Percentiles rank a stretch among this genome's conserved stretches.
Conservation (phyloP, 2,113 vertebrate species). For the Pionites leucogaster region DNA sequence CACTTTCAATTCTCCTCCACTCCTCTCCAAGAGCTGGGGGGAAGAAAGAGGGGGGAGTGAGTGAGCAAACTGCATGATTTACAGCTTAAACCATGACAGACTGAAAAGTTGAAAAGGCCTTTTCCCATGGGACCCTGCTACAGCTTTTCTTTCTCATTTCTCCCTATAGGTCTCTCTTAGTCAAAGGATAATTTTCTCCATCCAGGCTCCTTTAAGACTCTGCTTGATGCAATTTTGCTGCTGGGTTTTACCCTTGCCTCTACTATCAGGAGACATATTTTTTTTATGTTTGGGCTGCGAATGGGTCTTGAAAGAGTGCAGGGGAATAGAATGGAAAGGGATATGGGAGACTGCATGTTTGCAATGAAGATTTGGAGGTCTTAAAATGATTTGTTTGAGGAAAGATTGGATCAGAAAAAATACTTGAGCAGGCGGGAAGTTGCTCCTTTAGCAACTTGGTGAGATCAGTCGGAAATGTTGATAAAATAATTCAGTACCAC, state of each 20-base stretch:
- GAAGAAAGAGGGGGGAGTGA: too few relatives aligned
- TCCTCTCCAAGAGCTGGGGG: too few relatives aligned
- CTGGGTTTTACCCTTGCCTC: background rate
- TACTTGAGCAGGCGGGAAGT: background rate
- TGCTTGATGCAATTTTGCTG: background rate
- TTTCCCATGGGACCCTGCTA: background rate
- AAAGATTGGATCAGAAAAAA: background rate
- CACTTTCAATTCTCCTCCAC: too few relatives aligned
- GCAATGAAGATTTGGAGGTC: background rate
- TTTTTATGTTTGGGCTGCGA: background rate
- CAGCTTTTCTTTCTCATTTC: background rate
- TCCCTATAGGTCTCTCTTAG: background rate
- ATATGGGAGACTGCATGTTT: background rate
- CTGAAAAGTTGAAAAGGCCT: background rate
- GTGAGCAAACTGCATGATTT: too few relatives aligned
- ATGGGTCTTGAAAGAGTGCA: background rate
- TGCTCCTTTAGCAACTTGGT: background rate
- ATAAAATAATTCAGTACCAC: background rate
- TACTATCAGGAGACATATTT: background rate
- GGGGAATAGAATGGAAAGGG: background rate
- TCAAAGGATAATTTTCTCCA: background rate
- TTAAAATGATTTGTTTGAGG: background rate
- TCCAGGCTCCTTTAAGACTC: background rate
- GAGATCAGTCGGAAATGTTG: background rate
- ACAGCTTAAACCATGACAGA: too few relatives aligned